Evolutionary conservation across 2,113 vertebrate species (phyloP), one percentile per base, ranked within the genome.

Genomic region (Monarcha castaneiventris): DNA sequence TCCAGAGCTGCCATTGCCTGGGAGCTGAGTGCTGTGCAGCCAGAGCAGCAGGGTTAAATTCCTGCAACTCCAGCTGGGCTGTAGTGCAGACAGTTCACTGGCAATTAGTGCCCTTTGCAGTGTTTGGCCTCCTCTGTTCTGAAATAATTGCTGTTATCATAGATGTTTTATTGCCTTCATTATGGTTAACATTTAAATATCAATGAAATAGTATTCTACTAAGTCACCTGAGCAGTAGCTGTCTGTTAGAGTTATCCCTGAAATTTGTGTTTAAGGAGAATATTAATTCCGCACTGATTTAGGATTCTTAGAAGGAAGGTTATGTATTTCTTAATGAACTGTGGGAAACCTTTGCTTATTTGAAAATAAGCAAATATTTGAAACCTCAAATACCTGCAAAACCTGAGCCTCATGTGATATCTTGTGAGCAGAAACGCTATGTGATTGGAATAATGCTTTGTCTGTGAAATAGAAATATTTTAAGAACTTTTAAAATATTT

Each of bases 141-240:
- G 91, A 94, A 97, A 93, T 97, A 97, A 98, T 97, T 97, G 95
- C 96, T 97, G 94, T 98, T 97, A 97, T 97, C 96, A 73, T 97
- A 95, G 97, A 96, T 97, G 97, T 84, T 97, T 98, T 97, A 98
- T 97, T 96, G 96, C 95, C 92, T 97, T 97, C 98, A 96, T 98
- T 98, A 97, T 46, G 26, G 95, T 91, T 97, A 96, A 95, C 96
- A 97, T 97, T 98, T 98, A 98, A 98, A 97, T 97, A 98, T 96
- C 97, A 89, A 85, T 95, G 93, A 96, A 95, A 97, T 95, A 96
- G 96, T 88, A 56, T 90, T 91, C 96, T 96, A 90, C 94, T 96
- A 97, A 97, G 96, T 97, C 73, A 95, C 96, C 33, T 87, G 90
- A 17, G 41, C 96, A 68, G 29, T 79, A 94, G 27, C 87, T 96